phyloP scores from a whole-genome alignment of 2,113 vertebrate species.

The Amblyornis subalaris region DNA sequence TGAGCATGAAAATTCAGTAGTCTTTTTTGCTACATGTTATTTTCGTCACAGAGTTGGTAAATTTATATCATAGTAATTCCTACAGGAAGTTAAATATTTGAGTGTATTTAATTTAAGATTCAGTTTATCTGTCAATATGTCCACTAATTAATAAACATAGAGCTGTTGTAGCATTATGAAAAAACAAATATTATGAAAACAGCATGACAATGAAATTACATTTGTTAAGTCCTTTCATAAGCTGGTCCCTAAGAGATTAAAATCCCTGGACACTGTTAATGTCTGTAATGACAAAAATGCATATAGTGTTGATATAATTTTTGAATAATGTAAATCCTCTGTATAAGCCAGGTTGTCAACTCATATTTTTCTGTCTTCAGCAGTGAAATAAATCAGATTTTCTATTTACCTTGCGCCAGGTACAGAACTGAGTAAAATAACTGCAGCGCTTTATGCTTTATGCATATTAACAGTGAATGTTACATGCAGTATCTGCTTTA shows the following conservation, averaged over 20 bases:
- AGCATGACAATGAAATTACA: slow-evolving; percentile 23
- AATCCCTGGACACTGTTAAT: not conserved
- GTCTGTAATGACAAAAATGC: slow-evolving; percentile 2
- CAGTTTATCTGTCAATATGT: slow-evolving; percentile 11
- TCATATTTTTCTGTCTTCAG: not conserved
- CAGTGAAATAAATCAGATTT: not conserved
- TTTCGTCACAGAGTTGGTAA: not conserved
- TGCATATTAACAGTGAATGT: not conserved
- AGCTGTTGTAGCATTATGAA: slow-evolving; percentile 38
- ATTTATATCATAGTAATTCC: slow-evolving; percentile 10
- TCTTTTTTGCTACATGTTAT: not conserved
- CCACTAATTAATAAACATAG: slow-evolving; percentile 25
- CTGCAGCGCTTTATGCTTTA: not conserved
- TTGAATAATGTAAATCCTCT: not conserved
- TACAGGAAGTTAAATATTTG: slow-evolving; percentile 54
- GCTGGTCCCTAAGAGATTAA: slow-evolving; percentile 1
- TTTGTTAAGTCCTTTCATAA: slow-evolving; percentile 16
- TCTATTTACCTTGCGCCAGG: not conserved
- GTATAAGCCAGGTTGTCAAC: not conserved
- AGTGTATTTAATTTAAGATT: slow-evolving; percentile 33
- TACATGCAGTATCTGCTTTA: not conserved
- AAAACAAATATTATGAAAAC: slow-evolving; percentile 39
- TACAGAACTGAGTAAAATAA: not conserved
- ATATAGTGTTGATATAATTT: not conserved
- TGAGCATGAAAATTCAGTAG: not conserved